Conservation (phyloP, 2,888 invertebrate genomes). For the Hesperia comma region DNA sequence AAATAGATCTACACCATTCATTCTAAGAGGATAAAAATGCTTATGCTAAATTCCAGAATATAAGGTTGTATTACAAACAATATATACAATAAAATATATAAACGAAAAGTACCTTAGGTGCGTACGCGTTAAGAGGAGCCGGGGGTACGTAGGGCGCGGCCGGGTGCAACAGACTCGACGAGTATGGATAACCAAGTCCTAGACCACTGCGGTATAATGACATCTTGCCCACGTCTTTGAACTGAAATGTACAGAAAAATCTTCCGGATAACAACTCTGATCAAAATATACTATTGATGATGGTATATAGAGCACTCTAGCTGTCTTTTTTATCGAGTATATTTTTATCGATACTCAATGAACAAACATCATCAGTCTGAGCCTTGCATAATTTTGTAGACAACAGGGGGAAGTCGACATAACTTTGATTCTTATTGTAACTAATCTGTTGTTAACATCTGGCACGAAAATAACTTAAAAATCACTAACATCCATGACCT, state of each 20-base stretch:
- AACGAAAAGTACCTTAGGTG: slow-evolving; percentile 89
- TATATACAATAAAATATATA: background rate
- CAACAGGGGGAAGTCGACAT: too few species aligned
- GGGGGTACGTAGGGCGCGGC: slow-evolving; percentile 95
- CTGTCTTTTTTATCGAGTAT: too few species aligned
- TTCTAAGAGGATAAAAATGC: background rate
- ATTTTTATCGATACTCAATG: too few species aligned
- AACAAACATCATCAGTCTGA: too few species aligned
- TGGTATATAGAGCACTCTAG: too few species aligned
- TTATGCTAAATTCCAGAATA: background rate
- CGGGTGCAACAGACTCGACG: slow-evolving; percentile 91
- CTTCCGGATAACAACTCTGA: background rate
- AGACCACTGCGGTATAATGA: slow-evolving; percentile 91
- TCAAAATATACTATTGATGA: too few species aligned
- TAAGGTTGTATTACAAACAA: background rate
- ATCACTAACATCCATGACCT: too few species aligned
- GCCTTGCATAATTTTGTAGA: too few species aligned
- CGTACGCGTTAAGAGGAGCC: slow-evolving; percentile 92
- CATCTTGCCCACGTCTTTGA: slow-evolving; percentile 95
- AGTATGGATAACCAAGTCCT: slow-evolving; percentile 90
- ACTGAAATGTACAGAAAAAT: slow-evolving; percentile 75
- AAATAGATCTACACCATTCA: background rate
- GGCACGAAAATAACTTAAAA: too few species aligned
- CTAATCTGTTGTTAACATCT: too few species aligned
- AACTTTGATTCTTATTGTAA: too few species aligned